Conservation (phyloP, 2,797 vertebrate species). For the Mionectes olivaceus region DNA sequence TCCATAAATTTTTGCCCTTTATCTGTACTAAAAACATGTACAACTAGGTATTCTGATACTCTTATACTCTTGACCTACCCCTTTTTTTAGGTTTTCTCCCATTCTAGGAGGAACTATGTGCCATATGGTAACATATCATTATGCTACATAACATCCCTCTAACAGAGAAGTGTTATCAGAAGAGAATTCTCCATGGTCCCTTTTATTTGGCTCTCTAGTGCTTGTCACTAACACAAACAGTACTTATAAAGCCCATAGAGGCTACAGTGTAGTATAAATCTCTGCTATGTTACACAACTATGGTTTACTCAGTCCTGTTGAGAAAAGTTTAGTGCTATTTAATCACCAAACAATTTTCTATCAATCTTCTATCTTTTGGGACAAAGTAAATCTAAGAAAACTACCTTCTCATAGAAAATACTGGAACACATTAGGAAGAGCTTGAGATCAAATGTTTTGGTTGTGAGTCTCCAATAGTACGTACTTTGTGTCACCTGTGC, state of each 20-base stretch:
- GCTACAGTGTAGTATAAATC: rapidly evolving
- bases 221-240: neutral
- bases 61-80: neutral
- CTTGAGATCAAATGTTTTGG: neutral
- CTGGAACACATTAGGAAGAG: neutral
- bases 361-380: neutral
- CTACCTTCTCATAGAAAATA: neutral
- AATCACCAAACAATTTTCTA: neutral
- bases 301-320: neutral
- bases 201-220: neutral
- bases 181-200: neutral
- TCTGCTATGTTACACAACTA: neutral
- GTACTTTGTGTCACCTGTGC: neutral
- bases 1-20: neutral
- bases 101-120: neutral
- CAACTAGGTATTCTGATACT: neutral
- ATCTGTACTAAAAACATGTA: neutral
- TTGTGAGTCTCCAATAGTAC: rapidly evolving
- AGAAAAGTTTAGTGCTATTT: neutral
- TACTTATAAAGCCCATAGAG: neutral
- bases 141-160: neutral
- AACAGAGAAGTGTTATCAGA: neutral
- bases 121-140: neutral
- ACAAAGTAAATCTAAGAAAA: neutral
- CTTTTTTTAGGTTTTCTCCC: neutral